A percentile compares a stretch with the other conserved stretches of the same genome.
Conservation (phyloP, 2,797 vertebrate genomes). For the Harpagifer antarcticus region DNA sequence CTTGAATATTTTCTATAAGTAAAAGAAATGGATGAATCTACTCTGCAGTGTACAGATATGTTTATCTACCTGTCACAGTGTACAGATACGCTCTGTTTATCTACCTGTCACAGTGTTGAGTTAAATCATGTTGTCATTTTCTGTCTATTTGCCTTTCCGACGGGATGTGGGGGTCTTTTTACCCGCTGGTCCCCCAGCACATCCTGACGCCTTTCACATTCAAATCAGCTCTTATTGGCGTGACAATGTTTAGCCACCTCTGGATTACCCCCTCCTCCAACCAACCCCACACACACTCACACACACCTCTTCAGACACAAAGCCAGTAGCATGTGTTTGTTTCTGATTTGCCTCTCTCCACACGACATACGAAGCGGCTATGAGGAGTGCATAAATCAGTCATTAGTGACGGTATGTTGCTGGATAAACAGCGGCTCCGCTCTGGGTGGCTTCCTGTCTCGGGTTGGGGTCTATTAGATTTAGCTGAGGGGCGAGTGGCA, state of each 20-base stretch:
- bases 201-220: conserved; percentile 55
- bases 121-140: not conserved
- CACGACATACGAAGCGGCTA: conserved; percentile 28
- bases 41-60: not conserved
- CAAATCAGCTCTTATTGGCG: conserved; percentile 68
- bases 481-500: conserved; percentile 44
- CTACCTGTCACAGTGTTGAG: not conserved
- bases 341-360: conserved; percentile 27
- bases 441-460: conserved; percentile 30
- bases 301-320: conserved; percentile 24
- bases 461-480: conserved; percentile 35
- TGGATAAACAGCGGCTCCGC: conserved; percentile 50
- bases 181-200: conserved; percentile 23
- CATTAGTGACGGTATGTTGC: conserved; percentile 64
- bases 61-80: not conserved
- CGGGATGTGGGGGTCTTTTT: not conserved
- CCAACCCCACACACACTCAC: conserved; percentile 30
- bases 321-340: conserved; percentile 28
- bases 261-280: conserved; percentile 38
- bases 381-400: conserved; percentile 42
- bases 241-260: conserved; percentile 63
- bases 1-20: not conserved
- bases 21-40: not conserved
- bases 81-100: not conserved
- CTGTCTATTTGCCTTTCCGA: conserved; percentile 26